Percentiles rank a stretch among this genome's conserved stretches.
Evolutionary conservation across 2,113 vertebrate genomes (phyloP).

Genomic region (Tapirus terrestris): DNA sequence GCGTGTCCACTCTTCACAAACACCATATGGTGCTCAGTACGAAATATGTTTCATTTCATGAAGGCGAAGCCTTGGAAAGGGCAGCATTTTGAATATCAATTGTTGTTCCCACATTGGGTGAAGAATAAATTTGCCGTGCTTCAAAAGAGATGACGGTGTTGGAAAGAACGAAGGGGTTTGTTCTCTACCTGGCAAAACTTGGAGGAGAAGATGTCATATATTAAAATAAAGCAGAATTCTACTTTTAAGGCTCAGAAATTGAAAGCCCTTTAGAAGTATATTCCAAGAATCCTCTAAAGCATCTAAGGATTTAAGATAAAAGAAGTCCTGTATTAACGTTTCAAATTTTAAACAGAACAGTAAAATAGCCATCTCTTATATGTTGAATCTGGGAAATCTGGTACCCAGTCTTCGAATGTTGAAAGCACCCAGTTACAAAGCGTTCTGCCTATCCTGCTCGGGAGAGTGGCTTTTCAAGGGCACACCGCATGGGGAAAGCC

Average conservation of each 20-base stretch:
- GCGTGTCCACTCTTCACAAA: slow-evolving; percentile 81
- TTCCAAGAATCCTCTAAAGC: not conserved
- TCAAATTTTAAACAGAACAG: not conserved
- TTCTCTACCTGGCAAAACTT: slow-evolving; percentile 62
- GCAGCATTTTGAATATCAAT: slow-evolving; percentile 68
- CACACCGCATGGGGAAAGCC: not conserved
- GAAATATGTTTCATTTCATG: slow-evolving; percentile 79
- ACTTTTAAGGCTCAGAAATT: slow-evolving; percentile 42
- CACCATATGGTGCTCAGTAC: slow-evolving; percentile 85
- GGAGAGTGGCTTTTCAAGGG: not conserved
- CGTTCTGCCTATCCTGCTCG: not conserved
- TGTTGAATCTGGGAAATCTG: not conserved
- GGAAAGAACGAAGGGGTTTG: not conserved
- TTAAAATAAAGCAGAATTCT: slow-evolving; percentile 33
- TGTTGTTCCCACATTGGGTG: slow-evolving; percentile 44
- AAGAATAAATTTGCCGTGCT: slow-evolving; percentile 62
- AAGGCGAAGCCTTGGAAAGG: slow-evolving; percentile 79
- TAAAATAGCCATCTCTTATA: not conserved
- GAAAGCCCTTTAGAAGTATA: slow-evolving; percentile 41
- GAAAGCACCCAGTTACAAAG: not conserved
- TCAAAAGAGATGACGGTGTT: slow-evolving; percentile 1
- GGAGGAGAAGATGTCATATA: not conserved
- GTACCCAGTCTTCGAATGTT: not conserved
- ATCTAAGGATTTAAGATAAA: slow-evolving; percentile 49
- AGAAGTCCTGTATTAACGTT: not conserved